These are phyloP conservation scores for Actenoides lindsayi DNA, from an alignment of 2,113 vertebrate genomes.

Conservation along the genomic window DNA sequence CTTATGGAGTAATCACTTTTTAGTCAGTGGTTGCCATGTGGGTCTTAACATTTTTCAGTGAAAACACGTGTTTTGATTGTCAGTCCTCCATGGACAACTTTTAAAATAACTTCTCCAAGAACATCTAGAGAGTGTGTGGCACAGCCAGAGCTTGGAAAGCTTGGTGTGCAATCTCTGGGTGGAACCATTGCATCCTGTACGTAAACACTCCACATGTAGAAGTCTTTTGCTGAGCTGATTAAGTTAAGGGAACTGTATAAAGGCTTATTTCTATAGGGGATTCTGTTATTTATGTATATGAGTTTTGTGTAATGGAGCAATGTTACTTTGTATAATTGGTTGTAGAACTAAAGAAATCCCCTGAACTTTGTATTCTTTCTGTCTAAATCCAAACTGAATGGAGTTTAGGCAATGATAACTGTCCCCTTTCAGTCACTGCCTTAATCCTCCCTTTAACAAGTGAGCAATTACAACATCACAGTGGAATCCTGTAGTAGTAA, in stretches of 20 bases:
- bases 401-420: slow-evolving; percentile 28
- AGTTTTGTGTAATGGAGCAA: slow-evolving; percentile 8
- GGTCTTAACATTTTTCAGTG: not conserved
- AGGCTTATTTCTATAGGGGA: not conserved
- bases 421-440: slow-evolving; percentile 7
- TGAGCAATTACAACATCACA: slow-evolving; percentile 4
- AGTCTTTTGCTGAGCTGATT: not conserved
- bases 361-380: slow-evolving; percentile 16
- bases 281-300: not conserved
- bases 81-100: not conserved
- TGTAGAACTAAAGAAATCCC: slow-evolving; percentile 19
- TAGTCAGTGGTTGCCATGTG: not conserved
- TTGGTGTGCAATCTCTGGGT: not conserved
- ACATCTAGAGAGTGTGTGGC: not conserved
- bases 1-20: not conserved
- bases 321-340: not conserved
- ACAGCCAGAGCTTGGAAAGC: not conserved
- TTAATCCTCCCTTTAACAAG: slow-evolving; percentile 31
- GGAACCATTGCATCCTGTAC: not conserved
- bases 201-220: not conserved
- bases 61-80: not conserved
- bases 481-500: slow-evolving; percentile 14
- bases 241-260: not conserved
- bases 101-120: not conserved
- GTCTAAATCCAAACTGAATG: slow-evolving; percentile 37